Evolutionary conservation across 1,140 invertebrate genomes (phyloP).

Genomic region (Eumeta japonica): DNA sequence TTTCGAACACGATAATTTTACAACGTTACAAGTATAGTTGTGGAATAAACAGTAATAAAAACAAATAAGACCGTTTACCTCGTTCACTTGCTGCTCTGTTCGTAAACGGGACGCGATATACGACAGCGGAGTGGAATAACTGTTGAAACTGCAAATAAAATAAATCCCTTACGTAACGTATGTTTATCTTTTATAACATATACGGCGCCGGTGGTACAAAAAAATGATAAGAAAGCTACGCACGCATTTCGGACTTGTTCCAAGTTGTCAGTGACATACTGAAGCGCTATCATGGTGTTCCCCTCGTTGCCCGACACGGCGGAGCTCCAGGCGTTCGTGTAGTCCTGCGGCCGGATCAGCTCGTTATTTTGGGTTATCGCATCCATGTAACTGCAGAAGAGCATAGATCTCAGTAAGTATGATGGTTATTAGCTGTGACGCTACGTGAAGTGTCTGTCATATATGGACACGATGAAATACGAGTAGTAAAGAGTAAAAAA

Average conservation of each 20-base stretch:
- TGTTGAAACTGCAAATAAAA: constrained; percentile 20
- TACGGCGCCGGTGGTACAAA: no score
- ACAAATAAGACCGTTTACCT: no score
- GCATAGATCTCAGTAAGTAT: no score
- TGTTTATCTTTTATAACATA: no score
- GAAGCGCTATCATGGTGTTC: constrained; percentile 49
- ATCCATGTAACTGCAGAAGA: constrained; percentile 21
- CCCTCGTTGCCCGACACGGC: constrained; percentile 45
- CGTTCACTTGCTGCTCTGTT: constrained; percentile 18
- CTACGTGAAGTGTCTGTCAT: no score
- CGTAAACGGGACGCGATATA: constrained; percentile 33
- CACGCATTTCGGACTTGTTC: constrained; percentile 46
- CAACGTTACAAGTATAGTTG: no score
- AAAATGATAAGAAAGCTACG: no score
- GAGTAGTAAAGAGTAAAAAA: background rate
- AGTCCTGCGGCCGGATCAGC: constrained; percentile 44
- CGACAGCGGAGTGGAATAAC: constrained; percentile 19
- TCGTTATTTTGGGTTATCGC: constrained; percentile 24
- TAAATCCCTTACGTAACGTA: no score
- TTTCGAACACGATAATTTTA: no score
- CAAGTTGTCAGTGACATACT: constrained; percentile 50
- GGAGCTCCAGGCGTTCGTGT: constrained; percentile 37
- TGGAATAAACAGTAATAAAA: no score
- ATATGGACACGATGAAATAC: background rate
- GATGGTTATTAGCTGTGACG: no score